Evolutionary conservation across 1,140 invertebrate species (phyloP), one percentile per base, ranked within the genome.

Genomic region (Teleopsis dalmanni): DNA sequence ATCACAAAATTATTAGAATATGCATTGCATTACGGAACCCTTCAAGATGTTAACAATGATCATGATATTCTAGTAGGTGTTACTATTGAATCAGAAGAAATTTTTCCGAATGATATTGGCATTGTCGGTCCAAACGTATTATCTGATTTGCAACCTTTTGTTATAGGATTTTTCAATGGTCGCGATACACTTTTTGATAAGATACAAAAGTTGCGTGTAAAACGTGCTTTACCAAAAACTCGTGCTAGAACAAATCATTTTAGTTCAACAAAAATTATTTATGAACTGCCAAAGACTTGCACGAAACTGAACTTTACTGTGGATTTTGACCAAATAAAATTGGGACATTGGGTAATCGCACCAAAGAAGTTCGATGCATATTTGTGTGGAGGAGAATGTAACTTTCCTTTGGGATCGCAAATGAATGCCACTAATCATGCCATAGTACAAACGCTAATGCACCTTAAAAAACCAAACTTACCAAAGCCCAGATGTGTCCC

Each of bases 341-440:
- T n/a, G n/a, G n/a, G 66, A 36, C 60, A 69, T 43, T 65, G 60
- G 59, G 60, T 69, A 36, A 69, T 69, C 43, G 65, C 65, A 8
- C 65, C 65, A 14, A 65, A 69, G 38, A 69, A 65, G 51, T 69
- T 69, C 6, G 65, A 69, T 40, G 62, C 65, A 2, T 69, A 64
- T 37, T 69, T 65, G 36, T 69, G 65, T 47, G 61, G 61, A 7
- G 65, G 65, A 9, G 65, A 62, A 21, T 69, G 65, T 43, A 66
- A 69, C 49, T 69, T 69, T 42, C 65, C 65, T 7, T 51, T 69
- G 40, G 62, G 62, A 36, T 56, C 56, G n/a, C 60, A 65, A 48
- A 68, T 69, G 65, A 66, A 69, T 58, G 65, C 65, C 45, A 69
- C 65, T 19, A 69, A 69, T 56, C 65, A 69, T 53, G 65, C 65